phyloP scores from a whole-genome alignment of 2,797 vertebrate genomes.

The Cyclopterus lumpus region DNA sequence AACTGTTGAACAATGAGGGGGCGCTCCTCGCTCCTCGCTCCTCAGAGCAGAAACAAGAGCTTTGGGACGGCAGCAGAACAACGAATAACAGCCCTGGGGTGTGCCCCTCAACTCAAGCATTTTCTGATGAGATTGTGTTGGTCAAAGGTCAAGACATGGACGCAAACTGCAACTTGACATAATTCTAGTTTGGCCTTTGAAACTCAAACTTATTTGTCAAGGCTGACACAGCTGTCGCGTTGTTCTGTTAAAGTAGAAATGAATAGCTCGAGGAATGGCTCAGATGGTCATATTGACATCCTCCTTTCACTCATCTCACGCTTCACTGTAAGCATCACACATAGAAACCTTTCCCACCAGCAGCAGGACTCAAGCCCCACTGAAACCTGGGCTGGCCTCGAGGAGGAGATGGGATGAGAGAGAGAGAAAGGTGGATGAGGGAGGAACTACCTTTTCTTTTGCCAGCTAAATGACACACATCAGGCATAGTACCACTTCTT shows the following conservation, averaged over 20 bases:
- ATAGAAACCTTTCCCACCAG: slow-evolving; percentile 14
- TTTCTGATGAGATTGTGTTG: too few relatives aligned
- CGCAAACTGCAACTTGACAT: too few relatives aligned
- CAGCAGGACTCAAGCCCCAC: not conserved
- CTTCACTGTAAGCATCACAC: not conserved
- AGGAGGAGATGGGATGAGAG: not conserved
- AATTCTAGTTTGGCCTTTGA: not conserved
- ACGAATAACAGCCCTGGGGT: too few relatives aligned
- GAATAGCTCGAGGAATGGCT: not conserved
- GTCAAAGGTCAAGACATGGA: too few relatives aligned
- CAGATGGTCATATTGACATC: not conserved
- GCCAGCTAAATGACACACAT: slow-evolving; percentile 8
- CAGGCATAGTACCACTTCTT: not conserved
- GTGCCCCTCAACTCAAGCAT: too few relatives aligned
- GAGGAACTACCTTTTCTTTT: not conserved
- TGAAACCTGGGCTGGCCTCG: slow-evolving; percentile 20
- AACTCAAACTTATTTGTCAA: not conserved
- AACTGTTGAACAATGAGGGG: too few relatives aligned
- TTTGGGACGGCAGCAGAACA: too few relatives aligned
- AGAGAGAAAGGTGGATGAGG: not conserved
- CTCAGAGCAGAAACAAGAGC: too few relatives aligned
- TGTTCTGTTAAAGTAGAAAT: not conserved
- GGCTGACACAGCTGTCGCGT: not conserved
- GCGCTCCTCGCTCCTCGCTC: too few relatives aligned
- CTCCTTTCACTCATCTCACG: not conserved